These are phyloP conservation scores for Enteromius anoplus DNA, from an alignment of 2,797 vertebrate species.

Conservation along the genomic window DNA sequence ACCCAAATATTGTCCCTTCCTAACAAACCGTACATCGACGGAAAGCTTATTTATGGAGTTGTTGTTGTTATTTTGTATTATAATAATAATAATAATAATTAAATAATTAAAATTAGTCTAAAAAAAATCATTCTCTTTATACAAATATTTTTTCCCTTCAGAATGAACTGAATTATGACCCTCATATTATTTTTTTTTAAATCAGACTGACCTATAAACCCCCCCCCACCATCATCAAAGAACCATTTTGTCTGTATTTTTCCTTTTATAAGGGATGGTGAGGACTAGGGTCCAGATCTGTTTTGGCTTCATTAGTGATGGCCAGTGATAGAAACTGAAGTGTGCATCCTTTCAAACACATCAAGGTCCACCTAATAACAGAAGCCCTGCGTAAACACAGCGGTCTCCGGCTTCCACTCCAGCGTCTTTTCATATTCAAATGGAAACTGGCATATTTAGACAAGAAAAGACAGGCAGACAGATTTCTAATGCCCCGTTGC, in stretches of 20 bases:
- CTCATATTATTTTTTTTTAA: not conserved
- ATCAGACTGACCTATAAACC: not conserved
- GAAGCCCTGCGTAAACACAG: slow-evolving; percentile 29
- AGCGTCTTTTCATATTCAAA: slow-evolving; percentile 59
- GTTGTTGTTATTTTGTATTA: not conserved
- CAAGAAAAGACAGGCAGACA: slow-evolving; percentile 46
- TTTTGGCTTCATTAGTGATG: slow-evolving; percentile 44
- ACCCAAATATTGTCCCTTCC: too few species aligned
- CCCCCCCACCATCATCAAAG: not conserved
- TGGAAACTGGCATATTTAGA: slow-evolving; percentile 44
- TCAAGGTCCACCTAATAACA: slow-evolving; percentile 53
- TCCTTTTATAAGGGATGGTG: not conserved
- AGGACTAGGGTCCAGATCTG: slow-evolving; percentile 28
- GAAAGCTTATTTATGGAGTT: too few species aligned
- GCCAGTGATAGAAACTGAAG: slow-evolving; percentile 40
- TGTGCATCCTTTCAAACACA: slow-evolving; percentile 55
- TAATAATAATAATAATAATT: not conserved
- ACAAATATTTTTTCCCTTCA: not conserved
- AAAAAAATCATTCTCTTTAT: not conserved
- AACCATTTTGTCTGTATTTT: slow-evolving; percentile 7
- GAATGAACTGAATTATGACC: not conserved
- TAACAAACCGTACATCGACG: too few species aligned
- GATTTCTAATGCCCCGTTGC: slow-evolving; percentile 43
- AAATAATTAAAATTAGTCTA: not conserved
- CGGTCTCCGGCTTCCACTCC: slow-evolving; percentile 26